Evolutionary conservation across 2,888 invertebrate species (phyloP).

Genomic region (Trisateles emortualis): DNA sequence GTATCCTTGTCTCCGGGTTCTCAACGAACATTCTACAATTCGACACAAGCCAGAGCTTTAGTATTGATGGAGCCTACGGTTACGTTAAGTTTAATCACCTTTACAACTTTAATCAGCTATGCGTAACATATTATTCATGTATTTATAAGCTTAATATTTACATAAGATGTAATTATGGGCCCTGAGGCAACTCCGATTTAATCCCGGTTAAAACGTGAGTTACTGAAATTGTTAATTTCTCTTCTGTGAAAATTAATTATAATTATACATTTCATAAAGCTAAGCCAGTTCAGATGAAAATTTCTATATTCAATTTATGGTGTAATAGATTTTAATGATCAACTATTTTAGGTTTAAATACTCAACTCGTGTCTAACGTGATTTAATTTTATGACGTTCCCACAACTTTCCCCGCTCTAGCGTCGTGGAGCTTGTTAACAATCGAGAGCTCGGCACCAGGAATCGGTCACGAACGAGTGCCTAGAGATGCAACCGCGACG

Average conservation of each 20-base stretch:
- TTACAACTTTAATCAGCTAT: neutral
- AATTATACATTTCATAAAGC: neutral
- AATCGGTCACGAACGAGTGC: slow-evolving; percentile 61
- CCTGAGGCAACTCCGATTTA: neutral
- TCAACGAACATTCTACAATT: neutral
- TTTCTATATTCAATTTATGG: slow-evolving; percentile 9
- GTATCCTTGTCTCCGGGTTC: neutral
- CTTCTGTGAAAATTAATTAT: neutral
- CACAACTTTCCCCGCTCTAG: slow-evolving; percentile 61
- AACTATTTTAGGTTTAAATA: slow-evolving; percentile 34
- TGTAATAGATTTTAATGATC: slow-evolving; percentile 33
- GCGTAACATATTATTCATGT: neutral
- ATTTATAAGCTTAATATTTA: neutral
- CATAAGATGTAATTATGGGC: neutral
- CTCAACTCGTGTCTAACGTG: slow-evolving; percentile 42
- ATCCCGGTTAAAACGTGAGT: neutral
- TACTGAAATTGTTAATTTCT: slow-evolving; percentile 5
- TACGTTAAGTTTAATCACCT: neutral
- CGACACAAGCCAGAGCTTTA: neutral
- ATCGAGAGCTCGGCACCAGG: slow-evolving; percentile 48
- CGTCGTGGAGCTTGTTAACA: slow-evolving; percentile 39
- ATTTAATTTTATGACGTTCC: slow-evolving; percentile 58
- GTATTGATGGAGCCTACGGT: neutral
- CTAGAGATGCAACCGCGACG: slow-evolving; percentile 53
- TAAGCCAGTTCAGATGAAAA: neutral